phyloP scores from a whole-genome alignment of 2,113 vertebrate species.

The Otis tarda region DNA sequence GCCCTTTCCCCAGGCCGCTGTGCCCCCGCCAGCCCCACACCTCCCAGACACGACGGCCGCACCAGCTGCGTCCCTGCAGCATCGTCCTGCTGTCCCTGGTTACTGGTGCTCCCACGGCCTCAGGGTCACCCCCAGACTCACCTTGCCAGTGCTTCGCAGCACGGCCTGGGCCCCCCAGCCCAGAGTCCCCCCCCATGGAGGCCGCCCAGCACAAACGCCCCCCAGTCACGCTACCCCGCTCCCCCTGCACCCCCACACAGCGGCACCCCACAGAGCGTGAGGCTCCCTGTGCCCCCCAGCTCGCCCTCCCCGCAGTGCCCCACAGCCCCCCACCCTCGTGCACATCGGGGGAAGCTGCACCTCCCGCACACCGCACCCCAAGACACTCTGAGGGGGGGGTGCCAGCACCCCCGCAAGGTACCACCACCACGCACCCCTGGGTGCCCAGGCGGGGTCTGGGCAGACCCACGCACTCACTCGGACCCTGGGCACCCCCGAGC shows the following conservation, averaged over 20 bases:
- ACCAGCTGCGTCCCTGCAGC: not conserved
- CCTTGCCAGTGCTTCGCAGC: accelerated
- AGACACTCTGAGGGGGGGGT: not conserved
- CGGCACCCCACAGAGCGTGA: accelerated
- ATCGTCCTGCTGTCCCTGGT: not conserved
- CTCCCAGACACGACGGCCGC: accelerated
- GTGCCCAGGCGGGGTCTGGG: not conserved
- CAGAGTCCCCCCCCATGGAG: accelerated
- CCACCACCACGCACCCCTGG: accelerated
- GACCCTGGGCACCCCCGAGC: not conserved
- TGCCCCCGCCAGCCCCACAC: accelerated
- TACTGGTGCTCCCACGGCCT: accelerated
- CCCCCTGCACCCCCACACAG: not conserved
- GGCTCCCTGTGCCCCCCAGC: not conserved
- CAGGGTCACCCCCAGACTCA: not conserved
- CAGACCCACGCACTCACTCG: not conserved
- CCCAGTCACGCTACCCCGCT: not conserved
- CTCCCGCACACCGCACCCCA: not conserved
- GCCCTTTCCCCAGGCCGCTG: not conserved
- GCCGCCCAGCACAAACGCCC: not conserved
- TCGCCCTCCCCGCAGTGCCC: not conserved
- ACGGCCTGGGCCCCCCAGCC: accelerated
- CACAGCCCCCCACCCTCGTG: not conserved
- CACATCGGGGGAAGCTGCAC: too few relatives aligned
- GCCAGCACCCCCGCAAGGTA: not conserved